Evolutionary conservation across 1,140 invertebrate genomes (phyloP).

Genomic region (Drosophila ironensis): DNA sequence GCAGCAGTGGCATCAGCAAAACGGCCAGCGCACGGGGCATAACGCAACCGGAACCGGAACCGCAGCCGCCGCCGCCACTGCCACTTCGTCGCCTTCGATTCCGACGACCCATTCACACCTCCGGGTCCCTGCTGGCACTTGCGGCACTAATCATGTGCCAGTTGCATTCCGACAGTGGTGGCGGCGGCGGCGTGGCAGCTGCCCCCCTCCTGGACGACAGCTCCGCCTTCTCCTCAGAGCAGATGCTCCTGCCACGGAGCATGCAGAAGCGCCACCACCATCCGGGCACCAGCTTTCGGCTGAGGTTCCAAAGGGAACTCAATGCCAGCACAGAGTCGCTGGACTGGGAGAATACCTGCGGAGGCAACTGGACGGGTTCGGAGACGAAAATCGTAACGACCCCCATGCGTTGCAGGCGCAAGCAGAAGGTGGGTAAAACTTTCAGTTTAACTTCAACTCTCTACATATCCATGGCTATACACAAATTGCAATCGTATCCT

Average conservation of each 20-base stretch:
- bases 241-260: not conserved
- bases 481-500: too few relatives aligned
- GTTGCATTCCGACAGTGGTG: constrained; percentile 21
- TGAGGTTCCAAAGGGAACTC: constrained; percentile 34
- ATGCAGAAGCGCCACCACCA: constrained; percentile 17
- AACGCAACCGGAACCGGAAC: constrained; percentile 24
- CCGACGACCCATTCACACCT: constrained; percentile 1
- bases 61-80: constrained; percentile 22
- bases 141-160: constrained; percentile 41
- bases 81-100: not conserved
- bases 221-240: too few relatives aligned
- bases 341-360: constrained; percentile 60
- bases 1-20: constrained; percentile 30
- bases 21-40: constrained; percentile 45
- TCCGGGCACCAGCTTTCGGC: constrained; percentile 8
- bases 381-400: too few relatives aligned
- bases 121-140: constrained; percentile 35
- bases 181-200: constrained; percentile 2
- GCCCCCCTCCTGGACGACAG: not conserved
- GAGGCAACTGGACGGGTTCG: constrained; percentile 25
- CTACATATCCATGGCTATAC: too few relatives aligned
- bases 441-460: too few relatives aligned
- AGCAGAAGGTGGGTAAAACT: too few relatives aligned
- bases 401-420: not conserved
- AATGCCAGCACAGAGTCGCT: constrained; percentile 6